Conservation (phyloP, 2,113 vertebrate species). For the Hyla sarda region DNA sequence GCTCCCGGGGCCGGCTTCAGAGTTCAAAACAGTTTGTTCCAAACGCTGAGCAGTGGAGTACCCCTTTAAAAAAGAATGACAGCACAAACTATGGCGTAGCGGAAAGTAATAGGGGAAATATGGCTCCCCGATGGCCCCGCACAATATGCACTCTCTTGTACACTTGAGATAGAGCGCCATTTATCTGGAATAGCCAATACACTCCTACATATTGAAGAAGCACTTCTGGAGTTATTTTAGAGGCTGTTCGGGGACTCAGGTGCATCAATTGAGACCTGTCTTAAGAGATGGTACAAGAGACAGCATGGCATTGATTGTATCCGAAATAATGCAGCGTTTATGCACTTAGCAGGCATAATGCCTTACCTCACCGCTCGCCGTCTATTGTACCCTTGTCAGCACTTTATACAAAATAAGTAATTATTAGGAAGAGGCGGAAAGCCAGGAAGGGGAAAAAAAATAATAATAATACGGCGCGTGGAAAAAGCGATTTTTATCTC, state of each 20-base stretch:
- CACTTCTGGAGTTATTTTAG: too few relatives aligned
- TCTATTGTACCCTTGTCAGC: slow-evolving; percentile 32
- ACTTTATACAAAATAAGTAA: slow-evolving; percentile 40
- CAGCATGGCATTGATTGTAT: slow-evolving; percentile 28
- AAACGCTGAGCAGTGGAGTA: too few relatives aligned
- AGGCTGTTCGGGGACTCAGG: background rate
- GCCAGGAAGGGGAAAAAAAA: slow-evolving; percentile 30
- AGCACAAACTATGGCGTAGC: background rate
- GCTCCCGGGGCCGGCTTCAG: too few relatives aligned
- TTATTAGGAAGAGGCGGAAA: slow-evolving; percentile 52
- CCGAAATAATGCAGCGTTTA: slow-evolving; percentile 26
- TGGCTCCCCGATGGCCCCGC: too few relatives aligned
- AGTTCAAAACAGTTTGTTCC: too few relatives aligned
- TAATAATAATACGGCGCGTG: slow-evolving; percentile 26
- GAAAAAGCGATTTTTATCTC: slow-evolving; percentile 49
- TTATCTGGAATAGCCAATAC: too few relatives aligned
- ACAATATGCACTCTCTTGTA: background rate
- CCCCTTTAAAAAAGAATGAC: background rate
- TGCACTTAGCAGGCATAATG: slow-evolving; percentile 3
- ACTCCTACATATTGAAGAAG: background rate
- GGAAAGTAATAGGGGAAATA: background rate
- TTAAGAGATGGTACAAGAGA: background rate
- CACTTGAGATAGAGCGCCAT: background rate
- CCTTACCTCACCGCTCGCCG: background rate
- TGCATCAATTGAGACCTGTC: background rate